Evolutionary conservation across 1,140 invertebrate genomes (phyloP), one percentile per base, ranked within the genome.

Genomic region (Orchesella cincta): DNA sequence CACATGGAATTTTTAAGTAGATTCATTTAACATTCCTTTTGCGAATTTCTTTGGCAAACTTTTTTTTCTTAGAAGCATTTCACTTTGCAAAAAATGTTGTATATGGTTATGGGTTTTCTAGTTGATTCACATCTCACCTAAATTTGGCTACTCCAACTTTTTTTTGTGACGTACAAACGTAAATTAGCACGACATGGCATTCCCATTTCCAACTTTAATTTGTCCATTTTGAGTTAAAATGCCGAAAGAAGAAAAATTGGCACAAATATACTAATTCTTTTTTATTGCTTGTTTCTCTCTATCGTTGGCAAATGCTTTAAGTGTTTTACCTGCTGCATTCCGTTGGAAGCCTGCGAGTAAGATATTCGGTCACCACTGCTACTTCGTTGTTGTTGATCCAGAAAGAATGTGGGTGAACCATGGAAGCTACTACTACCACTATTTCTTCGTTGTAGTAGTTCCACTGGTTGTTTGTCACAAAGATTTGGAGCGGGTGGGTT

Each of bases 251-350:
- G n/a, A n/a, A n/a, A n/a, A n/a, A n/a, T n/a, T n/a, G n/a, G n/a
- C n/a, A n/a, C n/a, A n/a, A n/a, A n/a, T n/a, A n/a, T n/a, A 16
- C 12, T 26, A 14, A 57, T 26, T 26, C n/a, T 57, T 14, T 14
- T 57, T 57, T 12, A 26, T n/a, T 57, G 5, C 26, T 16, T 57
- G 8, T 26, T 57, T n/a, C 14, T n/a, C n/a, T n/a, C n/a, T n/a
- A n/a, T n/a, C n/a, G n/a, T n/a, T n/a, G n/a, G n/a, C n/a, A n/a
- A n/a, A n/a, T n/a, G n/a, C n/a, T n/a, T n/a, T n/a, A n/a, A 46
- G 20, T 20, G 20, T 46, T 5, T 67, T 33, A 67, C 62, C 62
- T 67, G 62, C 62, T 67, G 62, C 62, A 67, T 67, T 12, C 29
- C 62, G 62, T 67, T 67, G 26, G 3, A 14, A 33, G 29, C 16